A percentile compares a stretch with the other conserved stretches of the same genome.
Evolutionary conservation across 2,888 invertebrate genomes (phyloP).

Genomic region (Cantharis flavilabris): DNA sequence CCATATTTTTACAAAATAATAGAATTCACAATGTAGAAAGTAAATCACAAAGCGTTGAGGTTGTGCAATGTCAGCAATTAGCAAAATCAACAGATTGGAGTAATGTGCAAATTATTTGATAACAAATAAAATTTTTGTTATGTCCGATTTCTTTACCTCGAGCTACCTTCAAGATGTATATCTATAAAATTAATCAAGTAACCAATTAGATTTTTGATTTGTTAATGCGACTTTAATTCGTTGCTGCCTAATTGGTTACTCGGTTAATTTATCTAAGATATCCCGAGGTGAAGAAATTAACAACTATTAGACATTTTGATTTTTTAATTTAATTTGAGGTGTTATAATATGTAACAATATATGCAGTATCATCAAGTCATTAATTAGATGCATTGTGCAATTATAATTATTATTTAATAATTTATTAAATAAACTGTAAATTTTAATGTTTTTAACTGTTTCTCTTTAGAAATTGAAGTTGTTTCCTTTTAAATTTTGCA

Average conservation of each 20-base stretch:
- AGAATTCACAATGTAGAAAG: constrained; percentile 39
- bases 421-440: not conserved
- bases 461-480: not conserved
- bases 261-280: too few species aligned
- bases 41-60: not conserved
- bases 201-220: too few species aligned
- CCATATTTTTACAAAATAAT: constrained; percentile 59
- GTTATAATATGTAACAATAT: not conserved
- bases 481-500: too few species aligned
- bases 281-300: too few species aligned
- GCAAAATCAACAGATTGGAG: constrained; percentile 1
- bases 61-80: not conserved
- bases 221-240: too few species aligned
- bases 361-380: not conserved
- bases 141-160: too few species aligned
- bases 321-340: not conserved
- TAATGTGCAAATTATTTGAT: constrained; percentile 18
- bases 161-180: too few species aligned
- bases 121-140: not conserved
- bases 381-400: not conserved
- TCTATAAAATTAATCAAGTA: too few species aligned
- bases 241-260: too few species aligned
- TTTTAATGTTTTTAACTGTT: not conserved
- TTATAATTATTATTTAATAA: not conserved
- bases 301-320: not conserved